These are phyloP conservation scores for Ochropleura leucogaster DNA, from an alignment of 2,888 invertebrate genomes.

Conservation along the genomic window DNA sequence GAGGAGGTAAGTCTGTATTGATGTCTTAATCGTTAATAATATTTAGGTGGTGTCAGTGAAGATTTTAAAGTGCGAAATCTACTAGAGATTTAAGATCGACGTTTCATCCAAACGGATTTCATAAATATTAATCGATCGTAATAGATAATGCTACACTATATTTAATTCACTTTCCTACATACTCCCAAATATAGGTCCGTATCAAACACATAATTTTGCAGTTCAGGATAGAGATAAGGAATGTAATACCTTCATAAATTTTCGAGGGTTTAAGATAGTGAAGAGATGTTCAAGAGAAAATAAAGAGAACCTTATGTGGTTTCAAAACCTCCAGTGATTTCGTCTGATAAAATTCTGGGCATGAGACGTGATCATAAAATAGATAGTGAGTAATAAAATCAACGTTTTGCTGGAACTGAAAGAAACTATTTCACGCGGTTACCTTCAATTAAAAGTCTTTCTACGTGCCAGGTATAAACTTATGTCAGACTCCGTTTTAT, in stretches of 20 bases:
- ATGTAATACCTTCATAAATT: constrained; percentile 71
- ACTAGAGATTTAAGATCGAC: too few relatives aligned
- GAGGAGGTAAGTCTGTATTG: too few relatives aligned
- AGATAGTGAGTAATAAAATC: constrained; percentile 47
- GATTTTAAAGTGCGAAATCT: too few relatives aligned
- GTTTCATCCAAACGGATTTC: too few relatives aligned
- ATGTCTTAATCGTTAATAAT: too few relatives aligned
- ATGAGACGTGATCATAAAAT: constrained; percentile 54
- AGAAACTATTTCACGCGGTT: constrained; percentile 18
- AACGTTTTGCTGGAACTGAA: constrained; percentile 21
- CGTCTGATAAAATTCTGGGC: constrained; percentile 51
- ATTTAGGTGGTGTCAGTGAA: too few relatives aligned
- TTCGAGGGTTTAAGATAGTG: constrained; percentile 67
- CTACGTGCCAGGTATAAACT: background rate
- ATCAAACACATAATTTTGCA: constrained; percentile 57
- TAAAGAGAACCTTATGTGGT: constrained; percentile 66
- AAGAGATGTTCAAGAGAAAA: constrained; percentile 66
- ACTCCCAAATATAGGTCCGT: constrained; percentile 44
- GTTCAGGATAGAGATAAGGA: constrained; percentile 62
- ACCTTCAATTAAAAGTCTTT: constrained; percentile 2
- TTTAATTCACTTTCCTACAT: constrained; percentile 11
- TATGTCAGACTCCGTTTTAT: background rate
- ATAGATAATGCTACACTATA: constrained; percentile 7
- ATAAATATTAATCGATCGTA: too few relatives aligned
- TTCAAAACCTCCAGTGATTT: constrained; percentile 66